A percentile compares a stretch with the other conserved stretches of the same genome.
phyloP scores from a whole-genome alignment of 37 sponge, comb jelly and placozoan genomes.

The Halisarca cf. caerulea region DNA sequence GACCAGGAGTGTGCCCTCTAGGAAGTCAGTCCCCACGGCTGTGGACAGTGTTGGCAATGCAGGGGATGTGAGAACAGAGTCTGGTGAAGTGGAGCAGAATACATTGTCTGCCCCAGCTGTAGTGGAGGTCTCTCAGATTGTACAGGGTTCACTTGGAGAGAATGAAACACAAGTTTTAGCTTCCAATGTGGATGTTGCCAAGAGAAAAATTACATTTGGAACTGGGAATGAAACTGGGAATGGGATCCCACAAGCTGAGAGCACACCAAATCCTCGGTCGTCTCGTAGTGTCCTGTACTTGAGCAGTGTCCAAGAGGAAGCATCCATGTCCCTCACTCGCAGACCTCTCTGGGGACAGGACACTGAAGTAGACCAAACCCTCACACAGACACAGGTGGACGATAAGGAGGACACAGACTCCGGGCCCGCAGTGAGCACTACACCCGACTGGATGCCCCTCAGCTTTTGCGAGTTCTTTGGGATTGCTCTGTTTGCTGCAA shows the following conservation, averaged over 20 bases:
- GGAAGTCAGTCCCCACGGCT: no score
- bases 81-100: no score
- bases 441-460: slow-evolving; percentile 5
- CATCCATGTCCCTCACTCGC: neutral
- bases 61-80: no score
- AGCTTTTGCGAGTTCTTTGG: neutral
- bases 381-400: neutral
- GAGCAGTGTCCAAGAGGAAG: neutral
- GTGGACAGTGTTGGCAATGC: no score
- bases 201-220: neutral
- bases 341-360: neutral
- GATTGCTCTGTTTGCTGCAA: neutral
- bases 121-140: neutral
- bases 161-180: neutral
- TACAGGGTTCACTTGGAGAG: neutral
- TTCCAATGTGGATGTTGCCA: neutral
- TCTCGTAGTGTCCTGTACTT: neutral
- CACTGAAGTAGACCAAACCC: neutral
- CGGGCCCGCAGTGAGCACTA: neutral
- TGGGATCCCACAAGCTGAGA: neutral
- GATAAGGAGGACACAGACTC: neutral
- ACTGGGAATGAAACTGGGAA: neutral
- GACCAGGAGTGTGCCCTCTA: no score
- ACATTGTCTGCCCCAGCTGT: neutral
- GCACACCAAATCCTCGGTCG: neutral